Evolutionary conservation across 2,113 vertebrate genomes (phyloP), one percentile per base, ranked within the genome.

Genomic region (Glareola pratincola): DNA sequence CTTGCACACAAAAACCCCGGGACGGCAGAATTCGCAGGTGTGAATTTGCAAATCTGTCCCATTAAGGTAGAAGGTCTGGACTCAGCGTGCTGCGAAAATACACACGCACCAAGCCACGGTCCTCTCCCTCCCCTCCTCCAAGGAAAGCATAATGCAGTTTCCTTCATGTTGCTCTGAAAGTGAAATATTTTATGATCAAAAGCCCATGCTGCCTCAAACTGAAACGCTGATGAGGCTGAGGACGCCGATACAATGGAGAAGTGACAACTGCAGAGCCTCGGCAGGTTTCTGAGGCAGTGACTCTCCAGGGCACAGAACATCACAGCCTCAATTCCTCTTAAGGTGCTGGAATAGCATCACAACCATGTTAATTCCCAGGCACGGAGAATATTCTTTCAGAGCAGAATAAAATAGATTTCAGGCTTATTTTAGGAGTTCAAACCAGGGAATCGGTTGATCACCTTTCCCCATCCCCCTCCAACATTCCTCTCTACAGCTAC

Each of bases 1-100:
- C 78, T 74, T 37, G 41, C 0, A 0, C 80, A 71, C 76, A 81
- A 88, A 94, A 84, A 66, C 37, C 56, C 64, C 32, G 41, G 47
- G 76, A 95, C 95, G 47, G 64, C 32, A 3, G 85, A 92, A 88
- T 86, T 67, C 84, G 96, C 88, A 96, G 92, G 96, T 86, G 92
- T 53, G 88, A 91, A 94, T 91, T 89, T 87, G 83, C 43, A 91
- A 91, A 78, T 78, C 32, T 74, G 64, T 81, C 88, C 86, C 88
- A 75, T 75, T 93, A 90, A 73, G 37, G 66, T 56, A 26, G 68
- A 71, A 62, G 53, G 19, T 45, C 68, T 45, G 56, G 47, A 36
- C 76, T 94, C 83, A 30, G 60, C 2, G 24, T 81, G 69, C 68
- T 85, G 80, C 67, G 89, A 81, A 83, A 77, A 81, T 10, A 50